Evolutionary conservation across 2,113 vertebrate species (phyloP), one percentile per base, ranked within the genome.

Genomic region (Daubentonia madagascariensis): DNA sequence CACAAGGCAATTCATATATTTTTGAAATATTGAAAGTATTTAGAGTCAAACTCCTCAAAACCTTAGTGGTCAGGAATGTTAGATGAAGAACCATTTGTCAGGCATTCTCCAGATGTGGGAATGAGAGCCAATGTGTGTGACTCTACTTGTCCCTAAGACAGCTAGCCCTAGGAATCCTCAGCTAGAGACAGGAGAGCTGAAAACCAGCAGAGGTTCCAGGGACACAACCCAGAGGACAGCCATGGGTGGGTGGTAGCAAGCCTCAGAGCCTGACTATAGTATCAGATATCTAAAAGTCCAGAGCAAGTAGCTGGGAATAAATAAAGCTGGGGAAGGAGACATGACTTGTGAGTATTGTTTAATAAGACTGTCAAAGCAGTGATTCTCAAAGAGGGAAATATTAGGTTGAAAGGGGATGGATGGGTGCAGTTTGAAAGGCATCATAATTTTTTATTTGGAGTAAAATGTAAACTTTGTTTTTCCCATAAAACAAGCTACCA

Each of bases 21-120:
- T 88, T 88, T 95, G 37, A 88, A 76, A 88, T 73, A 76, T 40
- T 67, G 8, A 40, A 59, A 90, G 80, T 86, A 73, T 94, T 88
- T 78, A 40, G 72, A 48, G 45, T 89, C 2, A 28, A 90, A 28
- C 12, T 11, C 35, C 30, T 89, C 52, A 89, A 76, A 93, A 81
- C 57, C 3, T 13, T 45, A 16, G 35, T 13, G 1, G 54, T 35
- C 23, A 18, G 32, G n/a, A 43, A 14, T 6, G 3, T 93, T 37
- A 70, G 45, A n/a, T 72, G 65, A 40, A 67, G 40, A 79, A 13
- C 48, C 6, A 80, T 48, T 61, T 79, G n/a, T 37, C 70, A 63
- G 35, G 4, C 32, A 50, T 67, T 88, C 54, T 85, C 43, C 50
- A 85, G 45, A 68, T 40, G 9, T 3, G 52, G 63, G n/a, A 73